A percentile compares a stretch with the other conserved stretches of the same genome.
Conservation (phyloP, 2,797 vertebrate genomes). For the Pogoniulus pusillus region DNA sequence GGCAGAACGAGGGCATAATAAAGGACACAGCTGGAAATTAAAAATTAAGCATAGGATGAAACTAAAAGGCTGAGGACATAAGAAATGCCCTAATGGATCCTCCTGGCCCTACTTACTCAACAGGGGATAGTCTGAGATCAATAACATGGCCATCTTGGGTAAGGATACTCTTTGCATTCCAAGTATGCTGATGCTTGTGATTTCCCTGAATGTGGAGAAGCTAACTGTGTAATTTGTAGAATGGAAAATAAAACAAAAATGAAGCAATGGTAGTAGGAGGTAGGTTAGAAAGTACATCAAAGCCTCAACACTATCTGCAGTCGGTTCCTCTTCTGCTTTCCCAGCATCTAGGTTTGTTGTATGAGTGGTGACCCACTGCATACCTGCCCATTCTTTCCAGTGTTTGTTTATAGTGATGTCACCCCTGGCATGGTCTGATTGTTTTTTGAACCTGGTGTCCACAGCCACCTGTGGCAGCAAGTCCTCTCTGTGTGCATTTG, state of each 20-base stretch:
- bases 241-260: too few species aligned
- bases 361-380: not conserved
- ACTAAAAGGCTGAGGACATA: not conserved
- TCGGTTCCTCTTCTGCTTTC: not conserved
- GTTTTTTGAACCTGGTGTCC: not conserved
- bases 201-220: not conserved
- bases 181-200: not conserved
- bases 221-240: not conserved
- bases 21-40: not conserved
- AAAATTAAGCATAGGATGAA: not conserved
- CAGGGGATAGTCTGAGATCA: not conserved
- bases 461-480: not conserved
- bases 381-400: not conserved
- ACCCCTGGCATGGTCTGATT: not conserved
- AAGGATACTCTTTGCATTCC: not conserved
- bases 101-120: not conserved
- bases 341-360: not conserved
- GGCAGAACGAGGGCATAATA: constrained; percentile 40
- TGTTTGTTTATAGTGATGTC: not conserved
- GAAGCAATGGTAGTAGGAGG: not conserved
- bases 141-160: not conserved
- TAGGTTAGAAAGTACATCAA: not conserved
- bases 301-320: not conserved
- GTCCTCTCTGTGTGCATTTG: not conserved
- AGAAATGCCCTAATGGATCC: not conserved